A percentile compares a stretch with the other conserved stretches of the same genome.
Evolutionary conservation across 2,113 vertebrate genomes (phyloP).

Genomic region (Mola mola): DNA sequence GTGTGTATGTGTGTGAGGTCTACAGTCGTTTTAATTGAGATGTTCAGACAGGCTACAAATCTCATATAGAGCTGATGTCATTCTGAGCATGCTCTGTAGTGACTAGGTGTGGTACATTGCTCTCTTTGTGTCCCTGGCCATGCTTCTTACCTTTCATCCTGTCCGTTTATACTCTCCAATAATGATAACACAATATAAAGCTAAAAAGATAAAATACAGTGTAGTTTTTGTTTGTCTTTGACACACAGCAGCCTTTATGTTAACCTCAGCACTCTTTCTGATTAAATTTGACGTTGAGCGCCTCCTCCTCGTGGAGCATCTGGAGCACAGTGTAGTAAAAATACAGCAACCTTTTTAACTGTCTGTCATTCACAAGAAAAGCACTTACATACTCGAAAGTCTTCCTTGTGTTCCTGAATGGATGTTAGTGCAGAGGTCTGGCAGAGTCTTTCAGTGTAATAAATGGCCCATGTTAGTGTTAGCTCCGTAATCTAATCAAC

Average conservation of each 20-base stretch:
- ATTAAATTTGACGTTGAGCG: conserved; percentile 8
- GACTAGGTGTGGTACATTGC: conserved; percentile 57
- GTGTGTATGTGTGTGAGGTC: not conserved
- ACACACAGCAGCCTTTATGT: conserved; percentile 3
- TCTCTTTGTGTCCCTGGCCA: conserved; percentile 29
- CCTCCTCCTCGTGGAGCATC: conserved; percentile 2
- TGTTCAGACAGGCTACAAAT: conserved; percentile 36
- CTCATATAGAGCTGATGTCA: conserved; percentile 59
- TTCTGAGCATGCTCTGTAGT: conserved; percentile 67
- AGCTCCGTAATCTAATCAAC: conserved; percentile 79
- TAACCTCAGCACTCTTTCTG: conserved; percentile 9
- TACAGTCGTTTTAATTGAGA: conserved; percentile 38
- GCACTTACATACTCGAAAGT: not conserved
- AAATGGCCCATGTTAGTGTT: conserved; percentile 66
- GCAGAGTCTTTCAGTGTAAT: conserved; percentile 60
- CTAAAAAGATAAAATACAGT: not conserved
- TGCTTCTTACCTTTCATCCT: conserved; percentile 8
- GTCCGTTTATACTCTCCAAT: not conserved
- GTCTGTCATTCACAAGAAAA: conserved; percentile 17
- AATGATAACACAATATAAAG: not conserved
- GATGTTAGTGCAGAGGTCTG: conserved; percentile 24
- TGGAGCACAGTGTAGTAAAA: conserved; percentile 2
- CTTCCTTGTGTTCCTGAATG: conserved; percentile 10
- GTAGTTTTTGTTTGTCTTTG: conserved; percentile 1
- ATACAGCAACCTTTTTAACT: not conserved